phyloP scores from a whole-genome alignment of 2,797 vertebrate species.

The Ispidina lecontei region DNA sequence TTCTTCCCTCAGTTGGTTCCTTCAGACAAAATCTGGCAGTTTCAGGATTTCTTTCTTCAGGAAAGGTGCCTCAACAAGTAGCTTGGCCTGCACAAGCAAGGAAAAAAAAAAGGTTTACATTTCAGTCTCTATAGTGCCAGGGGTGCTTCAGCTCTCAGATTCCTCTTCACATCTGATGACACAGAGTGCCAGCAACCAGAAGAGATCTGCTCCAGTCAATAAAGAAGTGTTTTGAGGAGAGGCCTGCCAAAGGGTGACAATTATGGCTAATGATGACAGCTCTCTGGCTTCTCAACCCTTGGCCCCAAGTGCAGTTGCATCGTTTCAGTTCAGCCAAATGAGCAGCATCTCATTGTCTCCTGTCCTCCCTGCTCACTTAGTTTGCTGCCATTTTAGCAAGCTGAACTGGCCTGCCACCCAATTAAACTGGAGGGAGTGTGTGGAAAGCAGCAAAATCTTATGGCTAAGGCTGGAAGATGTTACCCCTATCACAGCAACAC shows the following conservation, averaged over 20 bases:
- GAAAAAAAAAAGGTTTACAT: neutral
- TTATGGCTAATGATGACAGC: neutral
- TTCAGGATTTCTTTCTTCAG: neutral
- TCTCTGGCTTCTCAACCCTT: conserved; percentile 16
- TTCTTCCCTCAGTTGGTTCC: neutral
- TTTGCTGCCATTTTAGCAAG: conserved; percentile 21
- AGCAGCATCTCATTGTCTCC: neutral
- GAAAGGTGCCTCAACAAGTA: neutral
- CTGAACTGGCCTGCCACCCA: neutral
- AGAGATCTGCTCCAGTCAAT: neutral
- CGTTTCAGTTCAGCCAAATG: conserved; percentile 1
- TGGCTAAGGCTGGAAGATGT: neutral
- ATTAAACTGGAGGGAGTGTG: neutral
- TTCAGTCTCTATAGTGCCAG: neutral
- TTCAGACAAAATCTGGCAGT: neutral
- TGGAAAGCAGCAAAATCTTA: neutral
- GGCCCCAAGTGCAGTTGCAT: neutral
- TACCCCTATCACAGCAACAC: neutral
- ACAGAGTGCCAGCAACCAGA: neutral
- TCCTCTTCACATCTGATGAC: neutral
- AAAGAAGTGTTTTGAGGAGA: neutral
- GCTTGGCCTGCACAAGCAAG: neutral
- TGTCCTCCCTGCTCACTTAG: neutral
- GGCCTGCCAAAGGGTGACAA: neutral
- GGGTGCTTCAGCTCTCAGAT: neutral